Evolutionary conservation across 2,113 vertebrate species (phyloP).

Genomic region (Phaethon lepturus): DNA sequence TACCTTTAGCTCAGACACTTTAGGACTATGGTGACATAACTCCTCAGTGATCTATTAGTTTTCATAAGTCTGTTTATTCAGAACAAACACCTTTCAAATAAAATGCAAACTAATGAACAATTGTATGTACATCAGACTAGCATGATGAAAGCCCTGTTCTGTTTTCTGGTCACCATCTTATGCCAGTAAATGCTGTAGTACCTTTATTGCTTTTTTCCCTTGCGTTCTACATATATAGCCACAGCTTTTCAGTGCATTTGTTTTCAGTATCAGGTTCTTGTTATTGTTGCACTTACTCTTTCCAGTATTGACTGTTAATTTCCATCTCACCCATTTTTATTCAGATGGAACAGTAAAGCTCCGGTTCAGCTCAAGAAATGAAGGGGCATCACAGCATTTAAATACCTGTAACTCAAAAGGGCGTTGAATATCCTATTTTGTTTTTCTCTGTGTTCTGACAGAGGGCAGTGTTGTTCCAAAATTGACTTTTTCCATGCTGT

Average conservation of each 20-base stretch:
- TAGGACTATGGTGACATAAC: neutral
- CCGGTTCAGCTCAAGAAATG: neutral
- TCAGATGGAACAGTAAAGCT: neutral
- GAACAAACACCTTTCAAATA: neutral
- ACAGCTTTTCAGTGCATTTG: neutral
- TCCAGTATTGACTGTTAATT: neutral
- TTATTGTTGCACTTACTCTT: neutral
- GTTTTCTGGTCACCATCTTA: neutral
- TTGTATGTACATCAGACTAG: neutral
- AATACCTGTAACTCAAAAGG: neutral
- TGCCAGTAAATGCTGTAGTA: neutral
- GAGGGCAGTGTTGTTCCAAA: conserved; percentile 57
- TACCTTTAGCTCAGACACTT: neutral
- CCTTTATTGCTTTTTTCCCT: neutral
- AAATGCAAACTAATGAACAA: neutral
- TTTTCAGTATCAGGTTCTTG: neutral
- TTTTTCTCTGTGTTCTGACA: neutral
- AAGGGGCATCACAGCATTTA: neutral
- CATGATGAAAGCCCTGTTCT: neutral
- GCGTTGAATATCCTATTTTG: neutral
- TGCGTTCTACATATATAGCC: neutral
- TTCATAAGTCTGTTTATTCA: neutral
- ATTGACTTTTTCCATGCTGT: neutral
- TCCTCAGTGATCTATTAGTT: neutral
- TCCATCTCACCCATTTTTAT: neutral